phyloP scores from a whole-genome alignment of 2,797 vertebrate species.

The Eupleurogrammus muticus region DNA sequence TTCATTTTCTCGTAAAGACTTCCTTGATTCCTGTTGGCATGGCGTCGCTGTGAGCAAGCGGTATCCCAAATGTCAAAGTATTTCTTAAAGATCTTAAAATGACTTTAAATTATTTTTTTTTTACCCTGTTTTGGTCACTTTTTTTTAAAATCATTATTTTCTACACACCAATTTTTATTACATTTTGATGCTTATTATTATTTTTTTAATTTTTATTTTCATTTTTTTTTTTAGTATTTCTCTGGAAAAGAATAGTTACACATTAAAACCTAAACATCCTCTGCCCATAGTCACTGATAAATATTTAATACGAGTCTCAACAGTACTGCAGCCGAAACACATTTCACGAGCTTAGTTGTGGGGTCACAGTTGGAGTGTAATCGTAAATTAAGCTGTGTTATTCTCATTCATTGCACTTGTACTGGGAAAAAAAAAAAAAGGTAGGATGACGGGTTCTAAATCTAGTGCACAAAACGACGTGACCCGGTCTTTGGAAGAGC shows the following conservation, averaged over 20 bases:
- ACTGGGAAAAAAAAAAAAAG: slow-evolving; percentile 71
- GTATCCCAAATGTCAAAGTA: slow-evolving; percentile 6
- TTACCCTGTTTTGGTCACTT: slow-evolving; percentile 73
- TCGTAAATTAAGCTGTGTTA: slow-evolving; percentile 70
- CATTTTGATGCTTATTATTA: slow-evolving; percentile 8
- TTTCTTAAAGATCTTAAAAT: slow-evolving; percentile 5
- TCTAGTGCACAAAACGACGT: slow-evolving; percentile 84
- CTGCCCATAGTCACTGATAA: slow-evolving; percentile 28
- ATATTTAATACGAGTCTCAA: slow-evolving; percentile 38
- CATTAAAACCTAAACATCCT: slow-evolving; percentile 27
- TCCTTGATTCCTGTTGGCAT: not conserved
- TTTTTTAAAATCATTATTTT: slow-evolving; percentile 43
- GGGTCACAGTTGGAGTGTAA: slow-evolving; percentile 75
- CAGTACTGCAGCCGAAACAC: slow-evolving; percentile 33
- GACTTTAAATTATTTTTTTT: slow-evolving; percentile 28
- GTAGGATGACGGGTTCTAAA: slow-evolving; percentile 82
- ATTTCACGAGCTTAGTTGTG: slow-evolving; percentile 65
- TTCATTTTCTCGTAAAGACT: slow-evolving; percentile 11
- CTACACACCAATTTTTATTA: slow-evolving; percentile 36
- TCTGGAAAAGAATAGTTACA: slow-evolving; percentile 24
- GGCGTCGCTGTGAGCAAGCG: not conserved
- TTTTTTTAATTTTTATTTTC: too few species aligned
- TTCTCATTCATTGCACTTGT: slow-evolving; percentile 88
- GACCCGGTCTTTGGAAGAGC: slow-evolving; percentile 88
- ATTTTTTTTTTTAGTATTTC: slow-evolving; percentile 18